A percentile compares a stretch with the other conserved stretches of the same genome.
Evolutionary conservation across 2,888 invertebrate species (phyloP).

Genomic region (Callyntrura sp.): DNA sequence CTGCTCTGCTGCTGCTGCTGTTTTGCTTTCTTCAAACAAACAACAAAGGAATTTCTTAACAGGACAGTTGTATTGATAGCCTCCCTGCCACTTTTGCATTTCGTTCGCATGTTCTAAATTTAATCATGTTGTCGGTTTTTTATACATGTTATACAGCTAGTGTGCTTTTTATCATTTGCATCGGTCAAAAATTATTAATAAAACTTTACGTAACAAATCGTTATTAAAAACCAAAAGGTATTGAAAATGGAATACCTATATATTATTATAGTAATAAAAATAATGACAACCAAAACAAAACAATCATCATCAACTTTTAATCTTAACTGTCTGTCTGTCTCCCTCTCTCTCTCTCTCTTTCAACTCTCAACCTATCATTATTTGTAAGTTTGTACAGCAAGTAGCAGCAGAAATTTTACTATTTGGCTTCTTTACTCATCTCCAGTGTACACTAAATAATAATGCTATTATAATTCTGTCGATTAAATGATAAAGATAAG

Average conservation of each 20-base stretch:
- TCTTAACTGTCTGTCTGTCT: too few relatives aligned
- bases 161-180: not conserved
- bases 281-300: constrained; percentile 66
- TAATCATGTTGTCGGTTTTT: constrained; percentile 55
- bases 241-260: constrained; percentile 37
- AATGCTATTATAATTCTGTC: constrained; percentile 28
- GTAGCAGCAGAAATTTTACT: too few relatives aligned
- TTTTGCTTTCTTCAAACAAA: constrained; percentile 9
- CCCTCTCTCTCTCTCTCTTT: too few relatives aligned
- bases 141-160: not conserved
- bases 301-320: constrained; percentile 41
- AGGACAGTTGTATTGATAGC: not conserved
- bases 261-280: too few relatives aligned
- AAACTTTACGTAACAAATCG: constrained; percentile 40
- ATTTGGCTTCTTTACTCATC: constrained; percentile 18
- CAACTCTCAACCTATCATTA: too few relatives aligned
- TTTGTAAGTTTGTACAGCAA: too few relatives aligned
- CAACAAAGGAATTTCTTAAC: constrained; percentile 13
- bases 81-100: constrained; percentile 17
- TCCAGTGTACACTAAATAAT: constrained; percentile 57
- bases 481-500: constrained; percentile 67
- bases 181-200: constrained; percentile 58
- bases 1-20: not conserved
- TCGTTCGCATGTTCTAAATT: constrained; percentile 53
- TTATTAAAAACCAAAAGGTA: constrained; percentile 21